Evolutionary conservation across 1,140 invertebrate species (phyloP).

Genomic region (Saxidomus purpurata): DNA sequence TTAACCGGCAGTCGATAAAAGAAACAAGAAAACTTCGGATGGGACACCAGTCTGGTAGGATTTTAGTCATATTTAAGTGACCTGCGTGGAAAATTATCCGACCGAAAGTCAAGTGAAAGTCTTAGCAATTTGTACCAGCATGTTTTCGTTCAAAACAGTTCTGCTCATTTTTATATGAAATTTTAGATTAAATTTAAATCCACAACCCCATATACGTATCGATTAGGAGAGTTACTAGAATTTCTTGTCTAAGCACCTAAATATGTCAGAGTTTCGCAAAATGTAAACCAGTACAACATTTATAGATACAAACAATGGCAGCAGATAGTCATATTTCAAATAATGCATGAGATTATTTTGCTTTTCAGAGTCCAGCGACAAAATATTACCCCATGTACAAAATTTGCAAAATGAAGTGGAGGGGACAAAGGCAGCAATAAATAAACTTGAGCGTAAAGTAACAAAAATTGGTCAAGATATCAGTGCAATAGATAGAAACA

Average conservation of each 20-base stretch:
- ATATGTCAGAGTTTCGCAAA: too few relatives aligned
- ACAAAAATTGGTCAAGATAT: conserved; percentile 58
- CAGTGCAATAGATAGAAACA: conserved; percentile 57
- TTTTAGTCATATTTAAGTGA: too few relatives aligned
- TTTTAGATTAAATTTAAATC: too few relatives aligned
- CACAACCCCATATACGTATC: too few relatives aligned
- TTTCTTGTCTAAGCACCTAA: too few relatives aligned
- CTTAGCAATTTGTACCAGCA: too few relatives aligned
- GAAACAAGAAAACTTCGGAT: conserved; percentile 46
- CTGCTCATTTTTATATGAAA: too few relatives aligned
- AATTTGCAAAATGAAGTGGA: conserved; percentile 64
- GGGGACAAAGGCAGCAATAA: conserved; percentile 51
- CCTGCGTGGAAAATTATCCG: too few relatives aligned
- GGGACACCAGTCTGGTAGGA: background rate
- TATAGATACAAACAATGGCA: background rate
- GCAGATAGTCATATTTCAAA: background rate
- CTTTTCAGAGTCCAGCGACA: conserved; percentile 42
- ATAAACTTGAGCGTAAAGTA: conserved; percentile 54
- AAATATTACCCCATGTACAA: conserved; percentile 56
- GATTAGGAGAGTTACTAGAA: too few relatives aligned
- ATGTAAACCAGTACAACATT: background rate
- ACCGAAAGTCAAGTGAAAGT: too few relatives aligned
- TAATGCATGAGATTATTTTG: too few relatives aligned
- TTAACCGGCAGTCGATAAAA: conserved; percentile 39
- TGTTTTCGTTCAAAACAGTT: too few relatives aligned